Evolutionary conservation across 2,888 invertebrate genomes (phyloP), one percentile per base, ranked within the genome.

Genomic region (Caenorhabditis doughertyi): DNA sequence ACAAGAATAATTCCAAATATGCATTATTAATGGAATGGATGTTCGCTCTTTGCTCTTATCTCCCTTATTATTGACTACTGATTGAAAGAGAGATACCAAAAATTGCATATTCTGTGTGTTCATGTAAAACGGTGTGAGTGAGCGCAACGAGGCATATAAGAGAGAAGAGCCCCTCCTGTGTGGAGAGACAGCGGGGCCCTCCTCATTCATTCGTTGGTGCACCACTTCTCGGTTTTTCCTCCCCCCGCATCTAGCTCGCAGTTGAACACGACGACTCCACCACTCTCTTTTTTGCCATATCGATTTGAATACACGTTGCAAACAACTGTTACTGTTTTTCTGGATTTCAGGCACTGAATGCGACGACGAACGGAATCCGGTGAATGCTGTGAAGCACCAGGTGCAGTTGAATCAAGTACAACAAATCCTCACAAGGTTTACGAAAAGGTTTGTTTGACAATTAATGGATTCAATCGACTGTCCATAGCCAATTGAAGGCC

Each of bases 401-500:
- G 74, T 27, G 65, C 56, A 9, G 47, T 72, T n/a, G 53, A 72
- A n/a, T 79, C 79, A 9, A 67, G 25, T 44, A 65, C 47, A 2
- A 58, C 56, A 3, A 79, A 80, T 18, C 80, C 80, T 3, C 80
- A 80, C 47, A 72, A 73, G 42, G 62, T 80, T 27, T 80, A 80
- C 29, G 80, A 80, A 53, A 80, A 80, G 67, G 80, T 80, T 60
- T 29, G 67, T 56, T 72, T 39, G 9, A 44, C 9, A 11, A 56
- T n/a, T 11, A 18, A 35, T 23, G 35, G 35, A 51, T n/a, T 35
- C 16, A 35, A 7, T 11, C 13, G 29, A 29, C 7, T 29, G 58
- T 35, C n/a, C 32, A 16, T 29, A 21, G 29, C 16, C 25, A 18
- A 60, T 68, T 68, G 32, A 84, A 89, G 84, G 90, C 90, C 5